These are phyloP conservation scores for Rhinichthys osculus DNA, from an alignment of 2,797 vertebrate genomes.

Conservation along the genomic window DNA sequence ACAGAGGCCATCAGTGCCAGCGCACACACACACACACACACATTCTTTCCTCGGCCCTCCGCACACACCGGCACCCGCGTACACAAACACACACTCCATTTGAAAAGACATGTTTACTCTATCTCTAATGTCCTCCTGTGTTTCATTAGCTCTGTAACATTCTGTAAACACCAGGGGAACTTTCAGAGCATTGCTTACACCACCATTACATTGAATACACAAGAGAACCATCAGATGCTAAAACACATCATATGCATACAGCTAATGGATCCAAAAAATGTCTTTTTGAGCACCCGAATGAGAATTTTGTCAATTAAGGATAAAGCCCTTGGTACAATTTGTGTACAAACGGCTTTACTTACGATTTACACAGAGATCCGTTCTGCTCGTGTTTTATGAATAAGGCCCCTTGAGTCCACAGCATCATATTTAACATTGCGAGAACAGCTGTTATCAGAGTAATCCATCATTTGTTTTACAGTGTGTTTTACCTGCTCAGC, in stretches of 20 bases:
- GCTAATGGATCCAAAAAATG: slow-evolving; percentile 50
- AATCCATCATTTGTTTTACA: slow-evolving; percentile 24
- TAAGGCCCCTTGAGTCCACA: slow-evolving; percentile 41
- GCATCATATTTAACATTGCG: slow-evolving; percentile 40
- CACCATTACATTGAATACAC: slow-evolving; percentile 48
- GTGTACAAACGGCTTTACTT: slow-evolving; percentile 27
- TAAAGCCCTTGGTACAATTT: slow-evolving; percentile 25
- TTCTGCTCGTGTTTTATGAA: slow-evolving; percentile 19
- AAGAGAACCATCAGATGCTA: slow-evolving; percentile 45
- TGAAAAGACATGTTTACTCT: slow-evolving; percentile 50
- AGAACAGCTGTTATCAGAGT: slow-evolving; percentile 23
- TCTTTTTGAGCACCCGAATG: slow-evolving; percentile 50
- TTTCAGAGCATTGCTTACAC: slow-evolving; percentile 43
- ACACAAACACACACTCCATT: slow-evolving; percentile 45
- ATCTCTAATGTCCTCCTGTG: slow-evolving; percentile 37
- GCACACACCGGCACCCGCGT: slow-evolving; percentile 43
- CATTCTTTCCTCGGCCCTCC: slow-evolving; percentile 30
- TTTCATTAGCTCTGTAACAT: slow-evolving; percentile 37
- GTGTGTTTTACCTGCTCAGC: slow-evolving; percentile 29
- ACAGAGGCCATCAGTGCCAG: slow-evolving; percentile 51
- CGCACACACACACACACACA: slow-evolving; percentile 49
- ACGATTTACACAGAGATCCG: slow-evolving; percentile 20
- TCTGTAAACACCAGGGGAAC: slow-evolving; percentile 40
- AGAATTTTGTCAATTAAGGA: slow-evolving; percentile 50
- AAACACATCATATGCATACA: slow-evolving; percentile 47